Evolutionary conservation across 2,888 invertebrate species (phyloP).

Genomic region (Lysandra bellargus): DNA sequence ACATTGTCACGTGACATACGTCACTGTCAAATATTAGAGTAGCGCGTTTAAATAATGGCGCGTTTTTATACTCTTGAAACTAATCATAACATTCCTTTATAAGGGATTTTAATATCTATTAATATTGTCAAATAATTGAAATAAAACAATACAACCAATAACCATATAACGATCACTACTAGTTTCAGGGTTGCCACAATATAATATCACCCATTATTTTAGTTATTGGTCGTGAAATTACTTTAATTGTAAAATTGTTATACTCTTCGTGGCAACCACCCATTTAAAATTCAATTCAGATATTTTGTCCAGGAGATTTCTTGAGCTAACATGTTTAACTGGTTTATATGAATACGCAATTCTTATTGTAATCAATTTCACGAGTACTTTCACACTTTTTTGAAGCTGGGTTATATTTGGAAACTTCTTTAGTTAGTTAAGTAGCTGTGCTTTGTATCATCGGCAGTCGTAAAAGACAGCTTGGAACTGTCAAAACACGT

Average conservation of each 20-base stretch:
- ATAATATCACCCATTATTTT: background rate
- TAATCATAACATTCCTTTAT: background rate
- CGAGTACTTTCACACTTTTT: background rate
- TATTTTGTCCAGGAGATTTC: background rate
- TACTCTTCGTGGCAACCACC: background rate
- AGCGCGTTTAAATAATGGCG: background rate
- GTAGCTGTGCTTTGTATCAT: no score
- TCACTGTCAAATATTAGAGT: background rate
- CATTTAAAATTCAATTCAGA: background rate
- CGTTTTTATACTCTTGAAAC: background rate
- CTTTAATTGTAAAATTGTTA: background rate
- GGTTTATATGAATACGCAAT: background rate
- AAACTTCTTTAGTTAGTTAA: no score
- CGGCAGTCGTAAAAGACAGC: background rate
- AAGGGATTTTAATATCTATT: background rate
- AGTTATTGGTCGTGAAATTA: background rate
- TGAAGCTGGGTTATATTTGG: background rate
- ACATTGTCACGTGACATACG: background rate
- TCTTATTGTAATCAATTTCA: background rate
- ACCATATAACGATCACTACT: background rate
- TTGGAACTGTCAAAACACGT: background rate
- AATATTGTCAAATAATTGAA: background rate
- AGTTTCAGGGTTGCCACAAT: background rate
- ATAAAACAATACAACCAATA: conserved; percentile 4
- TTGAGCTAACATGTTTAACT: background rate